These are phyloP conservation scores for Morpho helenor DNA, from an alignment of 2,888 invertebrate species.

Conservation along the genomic window DNA sequence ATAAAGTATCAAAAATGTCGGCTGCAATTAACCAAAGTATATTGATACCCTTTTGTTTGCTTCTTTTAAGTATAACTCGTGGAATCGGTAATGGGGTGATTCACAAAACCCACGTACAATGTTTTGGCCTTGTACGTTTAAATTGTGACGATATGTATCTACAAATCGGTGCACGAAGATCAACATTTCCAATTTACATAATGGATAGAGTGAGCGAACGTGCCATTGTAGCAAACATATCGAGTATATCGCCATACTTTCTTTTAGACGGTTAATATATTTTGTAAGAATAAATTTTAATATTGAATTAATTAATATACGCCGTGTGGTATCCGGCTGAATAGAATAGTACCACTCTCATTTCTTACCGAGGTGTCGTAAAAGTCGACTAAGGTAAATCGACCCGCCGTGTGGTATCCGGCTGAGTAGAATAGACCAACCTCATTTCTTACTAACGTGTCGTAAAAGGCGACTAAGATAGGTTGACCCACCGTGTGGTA, in stretches of 20 bases:
- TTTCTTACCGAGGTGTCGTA: too few relatives aligned
- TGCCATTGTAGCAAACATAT: slow-evolving; percentile 2
- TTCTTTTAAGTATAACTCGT: slow-evolving; percentile 16
- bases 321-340: too few relatives aligned
- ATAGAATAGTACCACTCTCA: too few relatives aligned
- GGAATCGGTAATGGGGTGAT: slow-evolving; percentile 24
- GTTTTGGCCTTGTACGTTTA: slow-evolving; percentile 25
- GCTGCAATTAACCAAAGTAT: slow-evolving; percentile 17
- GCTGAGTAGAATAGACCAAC: too few relatives aligned
- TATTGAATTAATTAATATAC: too few relatives aligned
- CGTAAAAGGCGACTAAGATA: too few relatives aligned
- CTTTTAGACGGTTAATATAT: not conserved
- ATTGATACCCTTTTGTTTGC: slow-evolving; percentile 22
- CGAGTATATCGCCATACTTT: not conserved
- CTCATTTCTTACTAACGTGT: too few relatives aligned
- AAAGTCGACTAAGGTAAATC: too few relatives aligned
- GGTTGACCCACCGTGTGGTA: too few relatives aligned
- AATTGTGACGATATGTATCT: slow-evolving; percentile 15
- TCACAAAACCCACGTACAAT: slow-evolving; percentile 29
- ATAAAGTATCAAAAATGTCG: slow-evolving; percentile 3
- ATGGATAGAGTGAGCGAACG: slow-evolving; percentile 3
- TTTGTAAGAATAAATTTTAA: too few relatives aligned
- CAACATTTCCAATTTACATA: slow-evolving; percentile 16
- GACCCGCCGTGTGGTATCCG: too few relatives aligned
- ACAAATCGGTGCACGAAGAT: slow-evolving; percentile 18